A percentile compares a stretch with the other conserved stretches of the same genome.
Conservation (phyloP, 2,888 invertebrate species). For the Agrenia bidenticulata region DNA sequence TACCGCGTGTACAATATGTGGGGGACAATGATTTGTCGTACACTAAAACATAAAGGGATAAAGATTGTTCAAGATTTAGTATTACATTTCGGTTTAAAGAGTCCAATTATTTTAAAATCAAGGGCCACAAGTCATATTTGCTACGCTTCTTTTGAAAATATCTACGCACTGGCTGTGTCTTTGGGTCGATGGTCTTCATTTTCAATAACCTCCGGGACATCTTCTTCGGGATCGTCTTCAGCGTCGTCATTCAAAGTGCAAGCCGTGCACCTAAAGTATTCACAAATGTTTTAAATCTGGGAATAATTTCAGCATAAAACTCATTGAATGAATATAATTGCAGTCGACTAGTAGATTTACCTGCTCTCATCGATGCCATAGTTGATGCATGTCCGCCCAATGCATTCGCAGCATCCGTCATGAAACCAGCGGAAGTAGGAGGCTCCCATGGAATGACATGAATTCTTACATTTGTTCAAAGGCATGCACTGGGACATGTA, state of each 20-base stretch:
- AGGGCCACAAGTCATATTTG: no score
- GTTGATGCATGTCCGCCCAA: constrained; percentile 82
- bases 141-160: no score
- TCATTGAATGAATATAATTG: not conserved
- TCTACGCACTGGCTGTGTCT: no score
- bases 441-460: constrained; percentile 81
- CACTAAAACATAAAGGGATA: no score
- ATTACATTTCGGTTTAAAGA: no score
- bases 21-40: no score
- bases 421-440: constrained; percentile 88
- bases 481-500: constrained; percentile 88
- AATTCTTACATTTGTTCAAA: constrained; percentile 78
- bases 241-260: constrained; percentile 44
- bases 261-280: constrained; percentile 34
- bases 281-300: not conserved
- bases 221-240: constrained; percentile 25
- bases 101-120: no score
- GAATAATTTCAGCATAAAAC: not conserved
- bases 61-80: no score
- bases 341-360: constrained; percentile 56
- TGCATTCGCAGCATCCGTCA: constrained; percentile 91
- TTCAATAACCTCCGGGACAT: not conserved
- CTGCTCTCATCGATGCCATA: constrained; percentile 87
- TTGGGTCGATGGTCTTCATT: not conserved
- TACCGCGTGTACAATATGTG: no score